A percentile compares a stretch with the other conserved stretches of the same genome.
These are phyloP conservation scores for Pionites leucogaster DNA, from an alignment of 2,113 vertebrate genomes.

Conservation along the genomic window DNA sequence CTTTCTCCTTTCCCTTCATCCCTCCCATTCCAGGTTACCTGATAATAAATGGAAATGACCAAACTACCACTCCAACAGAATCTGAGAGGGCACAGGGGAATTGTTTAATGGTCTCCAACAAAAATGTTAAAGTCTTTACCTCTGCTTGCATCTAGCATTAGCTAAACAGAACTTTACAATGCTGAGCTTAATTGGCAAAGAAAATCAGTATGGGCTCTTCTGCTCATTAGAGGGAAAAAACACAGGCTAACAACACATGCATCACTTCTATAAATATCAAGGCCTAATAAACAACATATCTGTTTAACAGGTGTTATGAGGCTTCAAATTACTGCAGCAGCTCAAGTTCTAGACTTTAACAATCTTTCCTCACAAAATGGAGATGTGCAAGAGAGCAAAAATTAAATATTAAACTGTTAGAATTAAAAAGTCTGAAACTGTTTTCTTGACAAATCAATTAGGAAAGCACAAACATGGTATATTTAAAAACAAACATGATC, in stretches of 20 bases:
- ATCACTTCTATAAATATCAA: conserved; percentile 3
- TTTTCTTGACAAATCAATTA: neutral
- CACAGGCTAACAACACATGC: neutral
- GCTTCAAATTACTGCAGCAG: neutral
- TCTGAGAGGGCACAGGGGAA: neutral
- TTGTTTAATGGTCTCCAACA: neutral
- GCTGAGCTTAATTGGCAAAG: neutral
- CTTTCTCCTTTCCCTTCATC: neutral
- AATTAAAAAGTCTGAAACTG: neutral
- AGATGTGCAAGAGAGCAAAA: neutral
- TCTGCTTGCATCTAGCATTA: neutral
- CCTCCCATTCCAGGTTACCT: neutral
- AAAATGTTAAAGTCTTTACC: neutral
- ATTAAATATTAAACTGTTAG: neutral
- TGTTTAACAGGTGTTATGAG: conserved; percentile 18
- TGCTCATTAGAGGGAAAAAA: neutral
- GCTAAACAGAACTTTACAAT: neutral
- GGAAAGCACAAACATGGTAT: neutral
- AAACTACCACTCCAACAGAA: neutral
- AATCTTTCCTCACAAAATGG: conserved; percentile 14
- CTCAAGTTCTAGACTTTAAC: neutral
- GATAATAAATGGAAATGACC: neutral
- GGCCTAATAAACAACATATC: neutral
- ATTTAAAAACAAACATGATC: neutral
- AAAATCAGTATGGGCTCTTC: neutral